These are phyloP conservation scores for Rostratula benghalensis DNA, from an alignment of 2,113 vertebrate genomes.

Conservation along the genomic window DNA sequence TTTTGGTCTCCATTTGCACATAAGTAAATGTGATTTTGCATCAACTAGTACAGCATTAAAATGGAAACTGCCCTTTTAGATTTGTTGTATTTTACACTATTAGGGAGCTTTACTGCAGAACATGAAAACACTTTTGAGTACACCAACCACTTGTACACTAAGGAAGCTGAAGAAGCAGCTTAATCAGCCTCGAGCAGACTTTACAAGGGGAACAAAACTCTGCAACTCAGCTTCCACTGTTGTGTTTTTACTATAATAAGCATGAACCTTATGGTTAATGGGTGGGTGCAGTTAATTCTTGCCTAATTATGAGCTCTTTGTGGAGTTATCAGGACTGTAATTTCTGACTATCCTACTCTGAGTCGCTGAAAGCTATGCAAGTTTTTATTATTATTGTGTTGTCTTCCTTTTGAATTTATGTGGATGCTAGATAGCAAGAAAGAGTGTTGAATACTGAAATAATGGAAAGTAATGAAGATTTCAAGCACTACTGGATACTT, in stretches of 20 bases:
- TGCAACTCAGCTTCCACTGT: background rate
- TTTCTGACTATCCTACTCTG: background rate
- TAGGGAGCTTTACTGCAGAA: background rate
- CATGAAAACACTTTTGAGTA: background rate
- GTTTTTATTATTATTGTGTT: background rate
- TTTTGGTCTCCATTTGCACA: background rate
- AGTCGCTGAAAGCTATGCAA: background rate
- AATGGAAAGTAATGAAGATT: background rate
- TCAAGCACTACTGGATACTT: background rate
- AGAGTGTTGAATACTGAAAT: background rate
- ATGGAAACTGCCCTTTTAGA: background rate
- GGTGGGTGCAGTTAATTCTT: background rate
- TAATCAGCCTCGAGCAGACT: background rate
- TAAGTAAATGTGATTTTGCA: background rate
- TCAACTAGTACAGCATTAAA: background rate
- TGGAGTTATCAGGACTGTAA: background rate
- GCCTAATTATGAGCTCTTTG: background rate
- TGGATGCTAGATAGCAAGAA: background rate
- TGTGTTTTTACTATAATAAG: background rate
- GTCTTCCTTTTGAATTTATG: background rate
- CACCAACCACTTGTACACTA: background rate
- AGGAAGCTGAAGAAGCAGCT: background rate
- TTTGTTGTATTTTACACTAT: background rate
- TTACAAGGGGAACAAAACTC: rapidly evolving
- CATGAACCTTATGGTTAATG: background rate